Evolutionary conservation across 2,888 invertebrate genomes (phyloP), one percentile per base, ranked within the genome.

Genomic region (Leptinotarsa tumamoca): DNA sequence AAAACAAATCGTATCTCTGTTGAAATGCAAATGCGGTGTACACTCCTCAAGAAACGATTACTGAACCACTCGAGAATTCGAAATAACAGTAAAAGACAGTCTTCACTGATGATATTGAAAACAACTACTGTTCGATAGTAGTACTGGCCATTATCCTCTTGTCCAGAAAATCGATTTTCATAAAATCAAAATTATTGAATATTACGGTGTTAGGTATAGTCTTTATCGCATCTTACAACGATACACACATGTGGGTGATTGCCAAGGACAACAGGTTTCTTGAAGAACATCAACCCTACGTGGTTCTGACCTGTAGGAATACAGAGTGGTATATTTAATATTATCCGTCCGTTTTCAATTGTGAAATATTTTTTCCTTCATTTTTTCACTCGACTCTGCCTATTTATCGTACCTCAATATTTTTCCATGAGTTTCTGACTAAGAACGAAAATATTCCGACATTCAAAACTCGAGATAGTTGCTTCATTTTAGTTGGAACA

Each of bases 211-310:
- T 71, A 50, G 17, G 43, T 15, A 49, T 49, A 67, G 18, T 71
- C 67, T 66, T 58, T 54, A 68, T 73, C 33, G 49, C 58, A 72
- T 56, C 33, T 61, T 75, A 71, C 54, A 67, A 72, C 69, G 33
- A 33, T n/a, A 27, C 74, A 79, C 78, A 81, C 80, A 79, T 80
- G 80, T 81, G 80, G 80, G 79, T 78, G 79, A 77, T 80, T 78
- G 75, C 82, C 83, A 84, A 84, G 84, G 84, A 72, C 84, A 80
- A 79, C 84, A 67, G 73, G 80, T 83, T 81, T 54, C 76, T 74
- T 66, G 74, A 75, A 81, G 83, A 83, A 80, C 83, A 80, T 81
- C 84, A 84, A 84, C 84, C 84, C 82, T 80, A 79, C 78, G 63
- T 23, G 56, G 67, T 71, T 71, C 70, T 74, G 66, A 73, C 73